Evolutionary conservation across 2,113 vertebrate genomes (phyloP).

Genomic region (Python bivittatus): DNA sequence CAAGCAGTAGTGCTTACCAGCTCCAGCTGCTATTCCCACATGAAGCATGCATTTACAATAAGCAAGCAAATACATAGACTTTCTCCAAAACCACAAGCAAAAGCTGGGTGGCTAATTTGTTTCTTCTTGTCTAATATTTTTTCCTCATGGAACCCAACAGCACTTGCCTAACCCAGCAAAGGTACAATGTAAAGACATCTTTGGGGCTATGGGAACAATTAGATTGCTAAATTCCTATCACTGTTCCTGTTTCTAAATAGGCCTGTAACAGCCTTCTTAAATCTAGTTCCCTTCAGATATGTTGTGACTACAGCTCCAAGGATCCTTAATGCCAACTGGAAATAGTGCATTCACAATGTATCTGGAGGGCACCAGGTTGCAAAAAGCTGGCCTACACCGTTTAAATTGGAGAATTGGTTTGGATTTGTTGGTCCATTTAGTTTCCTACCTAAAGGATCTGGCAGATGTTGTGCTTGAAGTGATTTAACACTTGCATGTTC

Average conservation of each 20-base stretch:
- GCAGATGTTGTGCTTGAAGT: neutral
- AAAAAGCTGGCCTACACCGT: neutral
- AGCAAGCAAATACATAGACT: conserved; percentile 20
- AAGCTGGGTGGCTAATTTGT: conserved; percentile 25
- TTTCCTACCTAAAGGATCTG: neutral
- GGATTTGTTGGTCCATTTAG: neutral
- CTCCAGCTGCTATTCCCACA: conserved; percentile 28
- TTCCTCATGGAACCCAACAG: neutral
- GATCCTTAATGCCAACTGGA: neutral
- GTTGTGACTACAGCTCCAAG: neutral
- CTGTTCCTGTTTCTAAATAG: neutral
- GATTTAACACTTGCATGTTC: neutral
- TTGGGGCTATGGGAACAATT: neutral
- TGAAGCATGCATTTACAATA: conserved; percentile 14
- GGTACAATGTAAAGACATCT: neutral
- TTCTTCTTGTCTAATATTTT: conserved; percentile 6
- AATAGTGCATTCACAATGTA: neutral
- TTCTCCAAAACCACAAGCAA: conserved; percentile 34
- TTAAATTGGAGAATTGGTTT: neutral
- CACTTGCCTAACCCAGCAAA: neutral
- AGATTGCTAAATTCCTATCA: neutral
- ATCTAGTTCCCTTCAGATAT: neutral
- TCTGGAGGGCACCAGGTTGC: neutral
- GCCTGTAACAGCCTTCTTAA: neutral
- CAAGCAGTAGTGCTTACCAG: conserved; percentile 18